Base-by-base conservation (phyloP, 2,113 vertebrate genomes). In the Pseudorasbora parva region DNA sequence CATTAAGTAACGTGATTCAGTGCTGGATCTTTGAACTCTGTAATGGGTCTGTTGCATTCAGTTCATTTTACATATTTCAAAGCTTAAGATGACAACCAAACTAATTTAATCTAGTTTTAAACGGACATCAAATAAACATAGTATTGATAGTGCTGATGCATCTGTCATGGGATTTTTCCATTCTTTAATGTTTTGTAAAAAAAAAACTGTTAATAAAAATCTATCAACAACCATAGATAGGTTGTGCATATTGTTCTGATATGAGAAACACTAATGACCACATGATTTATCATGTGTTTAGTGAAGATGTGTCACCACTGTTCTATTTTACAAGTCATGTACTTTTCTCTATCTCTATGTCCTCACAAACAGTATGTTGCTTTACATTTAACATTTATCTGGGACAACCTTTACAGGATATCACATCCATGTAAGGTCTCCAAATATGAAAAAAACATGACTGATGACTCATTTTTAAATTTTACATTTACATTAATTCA, bases 261-360 rank as follows among this genome's bases (percentile, higher is more conserved):
- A 21, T 15, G 49, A 56, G 21, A 77, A 74, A 51, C 72, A 21
- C 73, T 56, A 8, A 54, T 76, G 27, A 56, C 17, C 73, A 25
- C 33, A 78, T 43, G 75, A 17, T 5, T 60, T 78, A 43, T 60
- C 56, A 41, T 59, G 54, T 37, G 75, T 60, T 59, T 11, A 78
- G 19, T 76, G 27, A 37, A 37, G 37, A 59, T 56, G 56, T 62
- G 37, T 27, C 76, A 62, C 14, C 37, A 62, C n/a, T 77, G 72
- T 19, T 75, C 47, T 33, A 30, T 8, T 25, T 74, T 30, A 0
- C 12, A 74, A 17, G 73, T 76, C 73, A 77, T 57, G 30, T 57
- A 57, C 74, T 57, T 77, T 37, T 37, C 49, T 56, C 4, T 27
- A 56, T 75, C 49, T 75, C 47, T 12, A 11, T 27, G 8, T 54